Conservation (phyloP, 64 coral and sea anemone species). For the Acropora yongei region DNA sequence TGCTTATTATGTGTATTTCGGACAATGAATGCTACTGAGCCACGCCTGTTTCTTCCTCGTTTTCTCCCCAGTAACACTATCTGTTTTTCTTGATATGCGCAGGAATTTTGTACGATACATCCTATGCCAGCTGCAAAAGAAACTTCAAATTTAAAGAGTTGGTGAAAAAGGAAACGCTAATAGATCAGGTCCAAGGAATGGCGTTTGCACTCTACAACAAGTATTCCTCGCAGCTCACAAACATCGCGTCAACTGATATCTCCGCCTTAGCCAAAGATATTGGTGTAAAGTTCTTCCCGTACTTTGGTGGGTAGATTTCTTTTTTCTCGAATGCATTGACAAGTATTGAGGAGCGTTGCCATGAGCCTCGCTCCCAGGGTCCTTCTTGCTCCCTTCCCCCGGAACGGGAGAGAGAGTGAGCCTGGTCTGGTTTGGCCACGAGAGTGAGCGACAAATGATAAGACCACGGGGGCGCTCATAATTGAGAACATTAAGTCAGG, state of each 20-base stretch:
- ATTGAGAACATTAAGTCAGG: too few relatives aligned
- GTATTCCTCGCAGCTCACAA: slow-evolving; percentile 8
- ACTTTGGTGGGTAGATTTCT: slow-evolving; percentile 33
- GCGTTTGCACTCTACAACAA: slow-evolving; percentile 9
- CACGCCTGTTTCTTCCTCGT: too few relatives aligned
- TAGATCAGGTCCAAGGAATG: slow-evolving; percentile 32
- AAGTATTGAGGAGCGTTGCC: too few relatives aligned
- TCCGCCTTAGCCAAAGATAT: not conserved
- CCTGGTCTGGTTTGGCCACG: too few relatives aligned
- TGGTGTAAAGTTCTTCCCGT: slow-evolving; percentile 1
- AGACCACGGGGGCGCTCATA: too few relatives aligned
- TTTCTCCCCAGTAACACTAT: not conserved
- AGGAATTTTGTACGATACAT: slow-evolving; percentile 56
- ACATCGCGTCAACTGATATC: slow-evolving; percentile 6
- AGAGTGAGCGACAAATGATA: too few relatives aligned
- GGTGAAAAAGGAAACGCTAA: not conserved
- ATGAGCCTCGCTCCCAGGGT: too few relatives aligned
- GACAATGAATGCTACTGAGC: too few relatives aligned
- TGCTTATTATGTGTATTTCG: too few relatives aligned
- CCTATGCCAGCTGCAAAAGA: slow-evolving; percentile 35
- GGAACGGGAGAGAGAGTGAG: too few relatives aligned
- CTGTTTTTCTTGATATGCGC: not conserved
- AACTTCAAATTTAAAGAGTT: slow-evolving; percentile 8
- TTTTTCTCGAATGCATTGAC: too few relatives aligned
- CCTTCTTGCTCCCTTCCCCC: too few relatives aligned